Conservation (phyloP, 2,113 vertebrate genomes). For the Alosa alosa region DNA sequence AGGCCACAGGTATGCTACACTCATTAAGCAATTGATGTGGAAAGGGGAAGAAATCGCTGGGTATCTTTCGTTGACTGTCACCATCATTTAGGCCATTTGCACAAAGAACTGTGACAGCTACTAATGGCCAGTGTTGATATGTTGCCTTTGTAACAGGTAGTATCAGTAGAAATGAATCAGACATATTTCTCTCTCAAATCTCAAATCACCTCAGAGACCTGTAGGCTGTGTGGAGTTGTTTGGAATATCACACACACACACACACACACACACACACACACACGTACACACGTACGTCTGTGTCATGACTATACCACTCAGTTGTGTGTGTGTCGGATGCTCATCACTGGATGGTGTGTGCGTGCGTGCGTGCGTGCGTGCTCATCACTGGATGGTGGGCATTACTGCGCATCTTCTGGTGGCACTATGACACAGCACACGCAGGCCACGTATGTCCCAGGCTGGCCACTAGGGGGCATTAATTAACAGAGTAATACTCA, state of each 20-base stretch:
- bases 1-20: neutral
- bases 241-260: neutral
- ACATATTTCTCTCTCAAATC: neutral
- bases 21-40: neutral
- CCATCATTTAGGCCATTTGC: neutral
- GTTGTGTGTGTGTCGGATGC: too few species aligned
- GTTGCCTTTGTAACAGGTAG: neutral
- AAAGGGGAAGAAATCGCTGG: neutral
- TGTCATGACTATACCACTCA: too few species aligned
- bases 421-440: neutral
- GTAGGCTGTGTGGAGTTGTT: neutral
- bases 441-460: neutral
- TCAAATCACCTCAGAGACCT: too few species aligned
- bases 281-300: too few species aligned
- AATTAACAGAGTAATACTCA: constrained; percentile 28
- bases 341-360: too few species aligned
- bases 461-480: constrained; percentile 36
- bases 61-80: neutral
- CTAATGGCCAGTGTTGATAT: neutral
- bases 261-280: too few species aligned
- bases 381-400: too few species aligned
- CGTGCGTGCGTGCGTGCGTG: too few species aligned
- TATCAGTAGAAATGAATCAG: neutral
- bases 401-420: neutral
- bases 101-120: neutral